Conservation (phyloP, 2,797 vertebrate genomes). For the Limnodromus scolopaceus region DNA sequence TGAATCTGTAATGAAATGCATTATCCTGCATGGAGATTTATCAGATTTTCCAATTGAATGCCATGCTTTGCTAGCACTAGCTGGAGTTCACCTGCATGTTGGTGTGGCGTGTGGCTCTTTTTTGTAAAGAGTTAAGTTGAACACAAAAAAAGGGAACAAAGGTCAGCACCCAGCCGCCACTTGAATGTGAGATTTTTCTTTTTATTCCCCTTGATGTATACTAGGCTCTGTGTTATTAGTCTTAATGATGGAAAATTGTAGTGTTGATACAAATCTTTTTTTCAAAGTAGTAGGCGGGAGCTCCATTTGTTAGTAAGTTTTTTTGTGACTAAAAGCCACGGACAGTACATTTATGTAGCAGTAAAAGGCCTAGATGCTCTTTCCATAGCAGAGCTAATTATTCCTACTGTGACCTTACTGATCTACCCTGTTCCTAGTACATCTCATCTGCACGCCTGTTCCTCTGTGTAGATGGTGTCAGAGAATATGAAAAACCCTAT, state of each 20-base stretch:
- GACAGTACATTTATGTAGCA: constrained; percentile 99
- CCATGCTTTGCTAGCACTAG: constrained; percentile 88
- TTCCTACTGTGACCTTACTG: constrained; percentile 99
- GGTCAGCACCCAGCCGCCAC: constrained; percentile 99
- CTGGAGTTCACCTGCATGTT: constrained; percentile 93
- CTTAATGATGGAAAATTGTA: constrained; percentile 99
- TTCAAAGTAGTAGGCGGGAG: constrained; percentile 99
- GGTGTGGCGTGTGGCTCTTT: constrained; percentile 87
- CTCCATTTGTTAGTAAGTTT: constrained; percentile 99
- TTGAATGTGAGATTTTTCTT: constrained; percentile 99
- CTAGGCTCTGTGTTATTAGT: constrained; percentile 99
- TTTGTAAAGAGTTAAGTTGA: constrained; percentile 98
- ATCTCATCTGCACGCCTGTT: constrained; percentile 98
- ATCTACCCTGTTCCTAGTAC: constrained; percentile 98
- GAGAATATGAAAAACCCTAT: constrained; percentile 99
- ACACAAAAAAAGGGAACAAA: constrained; percentile 98
- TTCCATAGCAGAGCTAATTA: constrained; percentile 99
- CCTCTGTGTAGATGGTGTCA: constrained; percentile 98
- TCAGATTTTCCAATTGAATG: constrained; percentile 94
- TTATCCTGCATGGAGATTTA: constrained; percentile 92
- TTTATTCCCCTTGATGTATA: constrained; percentile 98
- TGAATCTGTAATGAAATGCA: constrained; percentile 92
- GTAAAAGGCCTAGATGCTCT: constrained; percentile 99
- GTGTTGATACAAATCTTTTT: constrained; percentile 99
- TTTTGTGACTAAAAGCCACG: constrained; percentile 99